Conservation (phyloP, 2,888 invertebrate genomes). For the Hetaerina titia region DNA sequence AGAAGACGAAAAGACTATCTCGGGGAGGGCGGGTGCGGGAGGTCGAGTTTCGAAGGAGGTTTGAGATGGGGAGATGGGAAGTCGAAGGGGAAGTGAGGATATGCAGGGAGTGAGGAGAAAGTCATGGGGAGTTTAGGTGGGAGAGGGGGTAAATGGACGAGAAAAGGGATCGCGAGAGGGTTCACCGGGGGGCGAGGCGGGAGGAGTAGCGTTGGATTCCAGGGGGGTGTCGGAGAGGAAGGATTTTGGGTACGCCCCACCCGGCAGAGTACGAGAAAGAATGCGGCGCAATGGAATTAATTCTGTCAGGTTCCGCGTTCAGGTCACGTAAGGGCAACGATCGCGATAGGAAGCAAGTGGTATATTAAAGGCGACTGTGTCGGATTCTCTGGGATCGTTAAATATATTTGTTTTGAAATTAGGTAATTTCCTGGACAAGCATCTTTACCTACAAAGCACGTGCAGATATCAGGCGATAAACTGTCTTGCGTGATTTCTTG, state of each 20-base stretch:
- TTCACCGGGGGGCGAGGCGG: neutral
- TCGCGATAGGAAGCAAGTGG: neutral
- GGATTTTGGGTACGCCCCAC: no score
- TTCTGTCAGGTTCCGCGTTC: neutral
- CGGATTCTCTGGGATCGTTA: neutral
- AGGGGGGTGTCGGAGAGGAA: no score
- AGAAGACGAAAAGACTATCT: constrained; percentile 51
- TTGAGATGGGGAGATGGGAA: neutral
- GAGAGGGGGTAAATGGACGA: neutral
- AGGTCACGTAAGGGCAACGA: neutral
- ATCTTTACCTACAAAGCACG: neutral
- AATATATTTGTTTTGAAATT: neutral
- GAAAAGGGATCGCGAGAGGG: neutral
- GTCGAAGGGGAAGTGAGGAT: neutral
- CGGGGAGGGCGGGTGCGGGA: neutral
- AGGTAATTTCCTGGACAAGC: neutral
- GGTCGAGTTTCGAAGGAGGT: neutral
- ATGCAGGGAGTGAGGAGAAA: neutral
- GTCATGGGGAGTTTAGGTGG: neutral
- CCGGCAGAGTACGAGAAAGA: no score
- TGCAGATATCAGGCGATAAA: neutral
- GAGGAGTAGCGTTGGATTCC: neutral
- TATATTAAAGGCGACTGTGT: neutral
- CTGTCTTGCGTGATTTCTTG: neutral
- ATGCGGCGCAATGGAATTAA: neutral